These are phyloP conservation scores for Acanthopleura granulata DNA, from an alignment of 2,888 invertebrate species.

Conservation along the genomic window DNA sequence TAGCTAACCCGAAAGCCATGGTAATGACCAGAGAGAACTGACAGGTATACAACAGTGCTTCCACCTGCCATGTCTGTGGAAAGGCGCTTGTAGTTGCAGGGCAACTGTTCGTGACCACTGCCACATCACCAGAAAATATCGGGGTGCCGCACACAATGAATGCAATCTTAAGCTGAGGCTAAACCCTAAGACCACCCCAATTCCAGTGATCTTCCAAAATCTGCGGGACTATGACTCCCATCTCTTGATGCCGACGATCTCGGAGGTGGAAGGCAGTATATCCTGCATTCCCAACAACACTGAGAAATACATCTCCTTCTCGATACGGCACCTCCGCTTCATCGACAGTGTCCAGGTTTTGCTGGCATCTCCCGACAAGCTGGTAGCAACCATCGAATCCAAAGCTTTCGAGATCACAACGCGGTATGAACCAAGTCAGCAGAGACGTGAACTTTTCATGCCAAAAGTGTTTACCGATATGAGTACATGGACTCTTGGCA, in stretches of 20 bases:
- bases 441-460: no score
- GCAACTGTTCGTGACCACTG: constrained; percentile 20
- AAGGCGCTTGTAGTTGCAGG: background rate
- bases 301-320: no score
- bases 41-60: background rate
- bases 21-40: no score
- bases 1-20: constrained; percentile 18
- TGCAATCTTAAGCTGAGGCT: constrained; percentile 24
- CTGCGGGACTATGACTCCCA: constrained; percentile 26
- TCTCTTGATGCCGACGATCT: constrained; percentile 25
- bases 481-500: constrained; percentile 48
- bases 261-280: background rate
- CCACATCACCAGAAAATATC: no score
- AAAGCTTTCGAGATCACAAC: background rate
- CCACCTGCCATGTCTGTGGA: background rate
- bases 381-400: constrained; percentile 18
- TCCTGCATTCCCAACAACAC: no score
- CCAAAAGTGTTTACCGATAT: constrained; percentile 57
- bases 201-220: constrained; percentile 24
- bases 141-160: constrained; percentile 29
- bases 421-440: no score
- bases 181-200: constrained; percentile 22
- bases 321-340: constrained; percentile 37
- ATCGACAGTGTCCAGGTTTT: constrained; percentile 14
- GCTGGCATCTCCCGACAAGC: constrained; percentile 5